Evolutionary conservation across 1,140 invertebrate genomes (phyloP).

Genomic region (Hyposmocoma kahamanoa): DNA sequence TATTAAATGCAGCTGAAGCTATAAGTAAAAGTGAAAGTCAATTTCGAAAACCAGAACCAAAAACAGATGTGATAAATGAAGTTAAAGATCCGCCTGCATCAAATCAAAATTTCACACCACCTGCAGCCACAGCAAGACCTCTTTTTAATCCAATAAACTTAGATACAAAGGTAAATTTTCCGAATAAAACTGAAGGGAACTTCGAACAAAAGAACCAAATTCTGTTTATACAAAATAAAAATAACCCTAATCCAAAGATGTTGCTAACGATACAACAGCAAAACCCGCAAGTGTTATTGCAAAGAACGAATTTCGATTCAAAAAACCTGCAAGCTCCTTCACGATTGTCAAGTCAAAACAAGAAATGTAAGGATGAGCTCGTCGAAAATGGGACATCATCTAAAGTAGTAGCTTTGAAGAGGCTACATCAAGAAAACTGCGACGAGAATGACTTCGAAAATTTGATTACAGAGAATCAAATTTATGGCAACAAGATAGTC

Average conservation of each 20-base stretch:
- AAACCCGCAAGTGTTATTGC: constrained; percentile 47
- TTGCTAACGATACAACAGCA: constrained; percentile 53
- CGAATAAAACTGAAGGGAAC: constrained; percentile 29
- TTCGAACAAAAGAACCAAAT: constrained; percentile 56
- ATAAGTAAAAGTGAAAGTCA: constrained; percentile 46
- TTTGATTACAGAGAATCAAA: constrained; percentile 72
- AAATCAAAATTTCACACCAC: constrained; percentile 12
- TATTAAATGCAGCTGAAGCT: constrained; percentile 52
- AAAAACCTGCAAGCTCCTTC: constrained; percentile 65
- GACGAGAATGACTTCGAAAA: constrained; percentile 73
- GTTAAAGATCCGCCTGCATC: constrained; percentile 19
- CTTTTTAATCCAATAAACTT: constrained; percentile 41
- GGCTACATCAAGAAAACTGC: constrained; percentile 61
- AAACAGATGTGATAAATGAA: constrained; percentile 24
- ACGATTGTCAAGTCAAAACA: constrained; percentile 48
- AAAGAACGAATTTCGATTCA: constrained; percentile 51
- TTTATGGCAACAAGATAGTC: constrained; percentile 73
- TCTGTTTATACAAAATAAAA: constrained; percentile 58
- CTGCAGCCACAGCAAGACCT: constrained; percentile 14
- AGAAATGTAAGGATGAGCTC: constrained; percentile 53
- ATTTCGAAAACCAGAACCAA: constrained; percentile 37
- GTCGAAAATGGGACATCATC: constrained; percentile 40
- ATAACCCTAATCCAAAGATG: constrained; percentile 48
- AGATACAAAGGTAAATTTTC: constrained; percentile 33
- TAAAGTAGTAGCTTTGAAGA: constrained; percentile 65